Base-by-base conservation (phyloP, 2,113 vertebrate genomes). In the Hydrolagus affinis region DNA sequence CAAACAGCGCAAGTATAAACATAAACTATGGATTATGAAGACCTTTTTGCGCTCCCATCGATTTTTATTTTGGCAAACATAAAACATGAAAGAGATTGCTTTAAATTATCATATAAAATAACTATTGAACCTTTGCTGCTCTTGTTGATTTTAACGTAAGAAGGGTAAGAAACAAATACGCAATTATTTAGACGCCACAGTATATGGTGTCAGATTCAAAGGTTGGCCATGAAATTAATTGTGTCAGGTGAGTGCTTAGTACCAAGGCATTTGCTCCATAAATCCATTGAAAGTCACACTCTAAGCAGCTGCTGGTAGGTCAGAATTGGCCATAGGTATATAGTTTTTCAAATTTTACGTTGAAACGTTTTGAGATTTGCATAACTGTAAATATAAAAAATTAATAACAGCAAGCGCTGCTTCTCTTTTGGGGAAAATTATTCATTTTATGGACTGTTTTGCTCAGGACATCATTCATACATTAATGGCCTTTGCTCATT, bases 1-100 rank as follows among this genome's bases (percentile, higher is more conserved):
- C 87, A 87, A 83, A 86, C 88, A 87, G 60, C 87, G 88, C 87
- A 88, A 85, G 86, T 88, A 87, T 85, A 87, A 86, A 89, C 85
- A 85, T 62, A 85, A 88, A 87, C 86, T 86, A 88, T 88, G 88
- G 86, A 89, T 89, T 88, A 87, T 87, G 86, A 86, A 75, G 77
- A 86, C 71, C 85, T 86, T 80, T n/a, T 85, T 86, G 73, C 85
- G 23, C 59, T 17, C 30, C 86, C 86, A 89, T 88, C 76, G 86
- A 90, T 88, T 86, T 69, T 69, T 32, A 70, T 70, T 77, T 80
- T 44, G 44, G 44, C 44, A 44, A 44, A 44, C n/a, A n/a, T n/a
- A 76, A 8, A 86, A 86, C 17, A 85, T 75, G 19, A 28, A 73
- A 72, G 64, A 85, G 25, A 59, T 60, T 85, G 75, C 30, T 76